Percentiles rank a stretch among this genome's conserved stretches.
Conservation (phyloP, 2,113 vertebrate species). For the Apteryx owenii region DNA sequence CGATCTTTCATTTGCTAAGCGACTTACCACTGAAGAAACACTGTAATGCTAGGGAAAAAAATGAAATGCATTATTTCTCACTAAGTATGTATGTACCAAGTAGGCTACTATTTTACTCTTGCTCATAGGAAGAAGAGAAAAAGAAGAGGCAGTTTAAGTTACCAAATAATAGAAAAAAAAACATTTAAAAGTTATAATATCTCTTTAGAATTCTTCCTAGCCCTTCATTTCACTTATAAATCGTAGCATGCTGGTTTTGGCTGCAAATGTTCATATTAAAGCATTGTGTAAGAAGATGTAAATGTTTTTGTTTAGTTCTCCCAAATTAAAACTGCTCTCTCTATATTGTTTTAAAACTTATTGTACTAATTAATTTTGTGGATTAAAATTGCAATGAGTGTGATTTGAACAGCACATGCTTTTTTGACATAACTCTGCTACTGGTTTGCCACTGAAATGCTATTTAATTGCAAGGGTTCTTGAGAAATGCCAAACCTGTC, state of each 20-base stretch:
- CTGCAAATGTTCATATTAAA: neutral
- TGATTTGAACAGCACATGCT: neutral
- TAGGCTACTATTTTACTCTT: neutral
- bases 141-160: neutral
- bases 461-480: neutral
- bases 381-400: neutral
- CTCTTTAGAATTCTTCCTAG: neutral
- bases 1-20: neutral
- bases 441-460: neutral
- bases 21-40: neutral
- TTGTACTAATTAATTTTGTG: neutral
- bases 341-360: neutral
- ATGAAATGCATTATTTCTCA: neutral
- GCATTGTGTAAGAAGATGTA: neutral
- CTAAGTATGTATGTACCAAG: neutral
- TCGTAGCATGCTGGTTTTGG: neutral
- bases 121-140: neutral
- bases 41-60: neutral
- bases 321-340: neutral
- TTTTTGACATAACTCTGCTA: neutral
- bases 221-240: neutral
- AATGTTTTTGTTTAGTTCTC: neutral
- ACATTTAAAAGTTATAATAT: neutral
- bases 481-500: neutral
- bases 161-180: neutral